Base-by-base conservation (phyloP, 2,888 invertebrate species). In the Luperina testacea region DNA sequence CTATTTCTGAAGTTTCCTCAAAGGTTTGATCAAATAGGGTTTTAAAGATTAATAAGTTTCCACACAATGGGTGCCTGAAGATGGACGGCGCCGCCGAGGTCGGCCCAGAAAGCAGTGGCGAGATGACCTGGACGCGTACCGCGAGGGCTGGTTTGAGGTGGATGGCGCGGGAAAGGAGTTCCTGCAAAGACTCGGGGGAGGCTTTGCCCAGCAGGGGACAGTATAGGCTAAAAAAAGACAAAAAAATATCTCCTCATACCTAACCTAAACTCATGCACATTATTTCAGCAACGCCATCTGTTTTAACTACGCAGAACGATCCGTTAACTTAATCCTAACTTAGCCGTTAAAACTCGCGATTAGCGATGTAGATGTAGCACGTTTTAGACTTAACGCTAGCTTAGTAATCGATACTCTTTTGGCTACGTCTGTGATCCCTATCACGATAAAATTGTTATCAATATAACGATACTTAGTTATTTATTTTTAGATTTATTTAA, bases 351-450 rank as follows among this genome's bases (percentile, higher is more conserved):
- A 51, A 64, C 11, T 38, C 45, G 51, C 65, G 17, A 45, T 53
- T 24, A 42, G 32, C 32, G 53, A 59, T 61, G 72, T 77, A 80
- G 70, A 48, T 68, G 70, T 75, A 77, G 32, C 70, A 72, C 59
- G 51, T 68, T 75, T 82, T 85, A 86, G 76, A 67, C 8, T 84
- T 85, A 85, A 75, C 63, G 75, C 51, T 84, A 87, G 81, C 76
- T 81, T 83, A 89, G 81, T 73, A 86, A 83, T 80, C 81, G 90
- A 91, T 87, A 96, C 96, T 96, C 96, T 96, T 92, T 95, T 93
- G 95, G 96, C 96, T 96, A 93, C 93, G 93, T 90, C 96, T 96
- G 96, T 96, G 96, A 96, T 96, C 94, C 86, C 88, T 91, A 82
- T 95, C 94, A 94, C 93, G 84, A 92, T 92, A 89, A 92, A 92